phyloP scores from a whole-genome alignment of 2,888 invertebrate species.

The Athetis lepigone region DNA sequence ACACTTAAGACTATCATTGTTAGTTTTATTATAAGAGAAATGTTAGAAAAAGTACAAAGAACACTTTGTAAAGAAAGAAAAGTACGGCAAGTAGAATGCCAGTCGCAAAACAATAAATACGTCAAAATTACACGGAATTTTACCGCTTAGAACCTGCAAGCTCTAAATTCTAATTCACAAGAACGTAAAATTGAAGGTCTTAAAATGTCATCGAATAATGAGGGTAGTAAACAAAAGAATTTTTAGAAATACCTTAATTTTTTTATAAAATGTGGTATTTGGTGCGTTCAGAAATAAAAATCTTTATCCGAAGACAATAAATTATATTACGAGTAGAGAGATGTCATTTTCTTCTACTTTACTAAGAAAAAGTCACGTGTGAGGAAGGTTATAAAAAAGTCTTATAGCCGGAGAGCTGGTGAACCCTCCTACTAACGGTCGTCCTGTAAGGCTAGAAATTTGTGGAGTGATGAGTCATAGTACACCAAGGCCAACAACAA shows the following conservation, averaged over 20 bases:
- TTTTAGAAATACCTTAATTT: neutral
- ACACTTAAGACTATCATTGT: conserved; percentile 38
- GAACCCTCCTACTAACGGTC: too few species aligned
- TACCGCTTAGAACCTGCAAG: conserved; percentile 5
- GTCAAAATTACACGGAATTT: neutral
- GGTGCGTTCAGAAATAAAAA: neutral
- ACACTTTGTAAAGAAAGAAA: conserved; percentile 20
- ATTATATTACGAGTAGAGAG: too few species aligned
- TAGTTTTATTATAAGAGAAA: neutral
- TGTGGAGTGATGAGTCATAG: too few species aligned
- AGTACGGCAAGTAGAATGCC: conserved; percentile 7
- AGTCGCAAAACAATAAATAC: conserved; percentile 17
- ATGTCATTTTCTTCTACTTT: too few species aligned
- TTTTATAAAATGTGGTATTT: neutral
- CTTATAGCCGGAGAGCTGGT: too few species aligned
- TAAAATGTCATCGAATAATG: neutral
- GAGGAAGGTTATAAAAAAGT: too few species aligned
- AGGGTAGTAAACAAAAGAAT: conserved; percentile 14
- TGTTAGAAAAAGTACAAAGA: conserved; percentile 37
- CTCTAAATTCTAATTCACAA: conserved; percentile 10
- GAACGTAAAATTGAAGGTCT: neutral
- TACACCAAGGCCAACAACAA: too few species aligned
- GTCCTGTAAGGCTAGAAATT: too few species aligned
- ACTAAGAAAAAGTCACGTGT: too few species aligned
- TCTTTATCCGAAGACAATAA: too few species aligned